Evolutionary conservation across 2,888 invertebrate genomes (phyloP).

Genomic region (Neoascia interrupta): DNA sequence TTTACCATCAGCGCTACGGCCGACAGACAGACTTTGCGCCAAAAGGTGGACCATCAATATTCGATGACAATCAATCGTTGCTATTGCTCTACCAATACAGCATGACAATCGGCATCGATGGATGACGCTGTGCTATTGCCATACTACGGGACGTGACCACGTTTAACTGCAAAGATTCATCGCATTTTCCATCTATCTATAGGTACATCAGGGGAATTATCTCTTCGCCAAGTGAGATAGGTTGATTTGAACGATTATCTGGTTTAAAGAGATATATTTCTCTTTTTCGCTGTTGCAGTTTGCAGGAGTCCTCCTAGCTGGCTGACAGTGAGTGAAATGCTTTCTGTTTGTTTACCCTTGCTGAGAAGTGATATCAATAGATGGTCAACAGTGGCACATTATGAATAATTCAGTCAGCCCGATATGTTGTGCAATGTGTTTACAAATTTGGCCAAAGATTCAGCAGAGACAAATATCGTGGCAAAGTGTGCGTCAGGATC

Average conservation of each 20-base stretch:
- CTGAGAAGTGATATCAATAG: slow-evolving; percentile 59
- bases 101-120: slow-evolving; percentile 56
- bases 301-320: slow-evolving; percentile 37
- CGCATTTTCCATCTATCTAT: slow-evolving; percentile 51
- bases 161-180: slow-evolving; percentile 22
- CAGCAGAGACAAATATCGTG: too few relatives aligned
- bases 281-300: slow-evolving; percentile 15
- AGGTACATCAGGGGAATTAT: slow-evolving; percentile 61
- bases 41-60: slow-evolving; percentile 67
- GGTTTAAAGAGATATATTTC: slow-evolving; percentile 39
- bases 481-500: too few relatives aligned
- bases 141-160: slow-evolving; percentile 14
- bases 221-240: slow-evolving; percentile 60
- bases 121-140: slow-evolving; percentile 27
- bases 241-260: slow-evolving; percentile 65
- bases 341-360: not conserved
- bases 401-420: slow-evolving; percentile 61
- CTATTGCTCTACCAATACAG: slow-evolving; percentile 66
- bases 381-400: slow-evolving; percentile 57
- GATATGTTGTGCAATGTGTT: slow-evolving; percentile 59
- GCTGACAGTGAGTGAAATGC: slow-evolving; percentile 65
- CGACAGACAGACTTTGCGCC: slow-evolving; percentile 66
- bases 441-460: slow-evolving; percentile 65
- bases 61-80: slow-evolving; percentile 67
- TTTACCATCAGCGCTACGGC: slow-evolving; percentile 63